phyloP scores from a whole-genome alignment of 2,888 invertebrate genomes.

The Macrosoma leucophasiata region DNA sequence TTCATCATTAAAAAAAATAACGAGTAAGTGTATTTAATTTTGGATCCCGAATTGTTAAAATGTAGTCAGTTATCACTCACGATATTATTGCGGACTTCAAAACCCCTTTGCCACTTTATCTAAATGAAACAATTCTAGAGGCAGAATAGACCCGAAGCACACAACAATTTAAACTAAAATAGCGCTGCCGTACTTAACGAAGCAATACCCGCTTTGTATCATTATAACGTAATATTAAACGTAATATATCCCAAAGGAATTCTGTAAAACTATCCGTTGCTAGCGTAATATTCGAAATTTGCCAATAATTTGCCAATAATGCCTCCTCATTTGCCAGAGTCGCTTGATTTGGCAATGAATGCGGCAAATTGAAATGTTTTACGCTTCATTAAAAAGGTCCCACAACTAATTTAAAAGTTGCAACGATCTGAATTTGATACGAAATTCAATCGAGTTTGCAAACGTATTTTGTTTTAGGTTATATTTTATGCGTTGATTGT shows the following conservation, averaged over 20 bases:
- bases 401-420: slow-evolving; percentile 28
- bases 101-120: no score
- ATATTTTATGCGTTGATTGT: no score
- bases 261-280: slow-evolving; percentile 46
- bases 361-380: slow-evolving; percentile 56
- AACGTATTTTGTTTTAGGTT: no score
- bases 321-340: slow-evolving; percentile 47
- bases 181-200: slow-evolving; percentile 38
- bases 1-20: no score
- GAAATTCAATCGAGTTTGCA: no score
- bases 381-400: slow-evolving; percentile 52
- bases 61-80: no score
- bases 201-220: slow-evolving; percentile 49
- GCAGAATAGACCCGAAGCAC: no score
- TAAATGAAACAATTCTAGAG: no score
- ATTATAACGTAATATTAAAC: slow-evolving; percentile 50
- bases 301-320: slow-evolving; percentile 39
- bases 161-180: no score
- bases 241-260: slow-evolving; percentile 53
- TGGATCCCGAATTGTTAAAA: no score
- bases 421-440: slow-evolving; percentile 14
- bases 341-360: slow-evolving; percentile 56
- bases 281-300: slow-evolving; percentile 47
- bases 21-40: no score
- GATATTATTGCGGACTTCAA: no score